phyloP scores from a whole-genome alignment of 2,113 vertebrate genomes.

The Elaphurus davidianus region DNA sequence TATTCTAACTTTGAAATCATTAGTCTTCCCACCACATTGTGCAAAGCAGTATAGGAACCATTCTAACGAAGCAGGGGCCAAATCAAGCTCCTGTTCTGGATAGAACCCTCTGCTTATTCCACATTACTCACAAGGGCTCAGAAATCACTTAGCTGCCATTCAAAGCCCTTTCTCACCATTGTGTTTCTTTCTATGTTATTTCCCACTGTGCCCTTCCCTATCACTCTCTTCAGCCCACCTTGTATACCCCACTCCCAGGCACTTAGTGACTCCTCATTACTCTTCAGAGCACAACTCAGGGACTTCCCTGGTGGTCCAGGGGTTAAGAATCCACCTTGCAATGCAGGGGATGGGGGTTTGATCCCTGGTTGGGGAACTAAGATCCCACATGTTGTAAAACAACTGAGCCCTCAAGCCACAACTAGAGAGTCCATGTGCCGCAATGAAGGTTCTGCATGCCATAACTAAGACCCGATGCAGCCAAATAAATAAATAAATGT shows the following conservation, averaged over 20 bases:
- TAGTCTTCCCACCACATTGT: not conserved
- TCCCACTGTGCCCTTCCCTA: not conserved
- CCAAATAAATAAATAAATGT: not conserved
- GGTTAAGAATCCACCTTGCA: not conserved
- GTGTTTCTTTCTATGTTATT: not conserved
- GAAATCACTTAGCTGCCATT: not conserved
- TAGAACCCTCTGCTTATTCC: not conserved
- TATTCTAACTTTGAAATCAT: not conserved
- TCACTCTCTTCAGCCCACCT: not conserved
- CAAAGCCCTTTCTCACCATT: not conserved
- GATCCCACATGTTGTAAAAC: not conserved
- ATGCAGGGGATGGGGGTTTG: not conserved
- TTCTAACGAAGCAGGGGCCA: not conserved
- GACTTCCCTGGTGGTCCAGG: not conserved
- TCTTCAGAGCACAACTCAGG: not conserved
- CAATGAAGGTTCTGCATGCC: not conserved
- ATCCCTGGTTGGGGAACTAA: not conserved
- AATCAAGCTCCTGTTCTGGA: not conserved
- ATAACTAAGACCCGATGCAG: not conserved
- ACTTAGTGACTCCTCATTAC: not conserved
- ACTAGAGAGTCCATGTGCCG: rapidly evolving
- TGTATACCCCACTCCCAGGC: not conserved
- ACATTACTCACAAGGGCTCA: not conserved
- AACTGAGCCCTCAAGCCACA: not conserved
- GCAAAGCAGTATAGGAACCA: not conserved